A percentile compares a stretch with the other conserved stretches of the same genome.
phyloP scores from a whole-genome alignment of 2,888 invertebrate genomes.

The Caradrina clavipalpis region DNA sequence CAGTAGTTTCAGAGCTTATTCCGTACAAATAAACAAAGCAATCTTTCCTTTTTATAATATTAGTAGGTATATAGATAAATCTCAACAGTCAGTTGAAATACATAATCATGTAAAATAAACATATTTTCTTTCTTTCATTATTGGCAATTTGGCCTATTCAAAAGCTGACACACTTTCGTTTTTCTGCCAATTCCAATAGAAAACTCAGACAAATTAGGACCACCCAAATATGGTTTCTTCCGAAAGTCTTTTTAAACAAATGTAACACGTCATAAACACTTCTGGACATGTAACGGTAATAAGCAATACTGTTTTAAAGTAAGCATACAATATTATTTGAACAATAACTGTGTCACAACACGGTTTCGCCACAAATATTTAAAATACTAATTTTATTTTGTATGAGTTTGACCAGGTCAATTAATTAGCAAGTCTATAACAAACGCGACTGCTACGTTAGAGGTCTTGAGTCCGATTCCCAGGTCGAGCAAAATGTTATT shows the following conservation, averaged over 20 bases:
- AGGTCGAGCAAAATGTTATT: no score
- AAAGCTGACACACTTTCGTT: slow-evolving; percentile 20
- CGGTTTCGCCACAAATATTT: slow-evolving; percentile 41
- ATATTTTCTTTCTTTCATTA: no score
- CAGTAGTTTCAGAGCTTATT: no score
- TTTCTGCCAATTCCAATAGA: slow-evolving; percentile 14
- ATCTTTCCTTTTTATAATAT: no score
- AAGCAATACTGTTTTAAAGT: slow-evolving; percentile 25
- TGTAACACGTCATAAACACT: slow-evolving; percentile 16
- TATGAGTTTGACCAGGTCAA: slow-evolving; percentile 38
- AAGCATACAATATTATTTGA: slow-evolving; percentile 44
- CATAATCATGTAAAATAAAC: no score
- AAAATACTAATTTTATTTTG: slow-evolving; percentile 11
- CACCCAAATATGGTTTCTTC: slow-evolving; percentile 37
- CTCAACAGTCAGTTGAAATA: no score
- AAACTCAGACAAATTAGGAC: slow-evolving; percentile 32
- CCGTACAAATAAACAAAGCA: no score
- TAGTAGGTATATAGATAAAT: no score
- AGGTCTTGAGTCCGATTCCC: no score
- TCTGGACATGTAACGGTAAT: slow-evolving; percentile 35
- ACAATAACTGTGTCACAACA: slow-evolving; percentile 58
- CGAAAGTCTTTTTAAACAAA: slow-evolving; percentile 25
- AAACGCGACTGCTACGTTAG: no score
- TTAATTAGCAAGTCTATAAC: slow-evolving; percentile 33
- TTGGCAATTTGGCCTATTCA: slow-evolving; percentile 9